Evolutionary conservation across 2,888 invertebrate genomes (phyloP), one percentile per base, ranked within the genome.

Genomic region (Acanthococcus lagerstroemiae): DNA sequence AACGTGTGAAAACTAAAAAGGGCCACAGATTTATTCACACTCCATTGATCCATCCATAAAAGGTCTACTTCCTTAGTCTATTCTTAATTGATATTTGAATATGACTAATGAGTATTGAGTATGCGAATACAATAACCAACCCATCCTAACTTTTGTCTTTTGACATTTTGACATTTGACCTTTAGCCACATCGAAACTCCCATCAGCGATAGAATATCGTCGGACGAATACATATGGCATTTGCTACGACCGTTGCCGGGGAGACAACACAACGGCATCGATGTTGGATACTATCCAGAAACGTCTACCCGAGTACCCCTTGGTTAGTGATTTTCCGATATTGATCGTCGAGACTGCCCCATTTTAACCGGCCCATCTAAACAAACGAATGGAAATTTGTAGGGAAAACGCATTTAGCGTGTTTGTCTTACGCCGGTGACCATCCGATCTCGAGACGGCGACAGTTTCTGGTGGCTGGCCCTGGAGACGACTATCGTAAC

Each of bases 361-460:
- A n/a, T n/a, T n/a, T n/a, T n/a, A n/a, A n/a, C n/a, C n/a, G n/a
- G n/a, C n/a, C n/a, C n/a, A n/a, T n/a, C n/a, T n/a, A n/a, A n/a
- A n/a, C n/a, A n/a, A n/a, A n/a, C n/a, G n/a, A n/a, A n/a, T n/a
- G n/a, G n/a, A n/a, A n/a, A n/a, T n/a, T n/a, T 61, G 3, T 68
- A 88, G 89, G 90, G 77, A 84, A 84, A 76, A 89, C 90, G 72
- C 85, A 87, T 80, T 83, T 91, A 78, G 85, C 92, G 72, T 88
- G 88, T 78, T 81, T 90, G 75, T 85, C 86, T 76, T 90, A 88
- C 81, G 85, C 88, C 75, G 90, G 88, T 74, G 86, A 86, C 74
- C 87, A 84, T 78, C 84, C 84, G 72, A 87, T 86, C 78, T 82
- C 86, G 74, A 85, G 90, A 74, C 82, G 84, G 74, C 84, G 87